Evolutionary conservation across 2,797 vertebrate species (phyloP).

Genomic region (Poeciliopsis presidionis): DNA sequence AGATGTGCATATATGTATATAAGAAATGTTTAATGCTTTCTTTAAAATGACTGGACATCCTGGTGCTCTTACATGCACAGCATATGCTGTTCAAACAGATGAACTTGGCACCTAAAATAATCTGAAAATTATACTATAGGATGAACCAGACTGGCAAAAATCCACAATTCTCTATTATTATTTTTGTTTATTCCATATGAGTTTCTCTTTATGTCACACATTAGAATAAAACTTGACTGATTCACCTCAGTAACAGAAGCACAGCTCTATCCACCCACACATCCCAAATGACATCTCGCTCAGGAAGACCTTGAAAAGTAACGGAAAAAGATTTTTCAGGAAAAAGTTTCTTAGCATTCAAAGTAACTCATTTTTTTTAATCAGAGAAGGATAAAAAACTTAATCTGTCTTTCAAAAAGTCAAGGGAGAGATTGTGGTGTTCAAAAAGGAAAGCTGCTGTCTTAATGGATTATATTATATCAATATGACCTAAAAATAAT

Average conservation of each 20-base stretch:
- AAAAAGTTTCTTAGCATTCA: slow-evolving; percentile 15
- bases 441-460: slow-evolving; percentile 32
- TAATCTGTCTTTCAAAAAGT: slow-evolving; percentile 12
- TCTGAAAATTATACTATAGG: neutral
- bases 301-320: slow-evolving; percentile 24
- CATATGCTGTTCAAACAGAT: neutral
- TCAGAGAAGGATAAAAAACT: slow-evolving; percentile 17
- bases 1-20: no score
- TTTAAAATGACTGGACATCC: neutral
- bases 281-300: slow-evolving; percentile 15
- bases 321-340: neutral
- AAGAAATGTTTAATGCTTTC: neutral
- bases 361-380: slow-evolving; percentile 26
- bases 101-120: neutral
- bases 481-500: slow-evolving; percentile 38
- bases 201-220: neutral
- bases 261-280: slow-evolving; percentile 26
- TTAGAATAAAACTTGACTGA: slow-evolving; percentile 25
- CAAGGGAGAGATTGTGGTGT: slow-evolving; percentile 26
- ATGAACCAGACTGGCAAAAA: neutral
- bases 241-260: slow-evolving; percentile 10
- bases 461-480: slow-evolving; percentile 49
- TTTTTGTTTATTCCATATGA: neutral
- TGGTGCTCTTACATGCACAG: neutral
- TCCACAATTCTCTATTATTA: neutral